Percentiles rank a stretch among this genome's conserved stretches.
Evolutionary conservation across 2,113 vertebrate species (phyloP).

Genomic region (Grus americana): DNA sequence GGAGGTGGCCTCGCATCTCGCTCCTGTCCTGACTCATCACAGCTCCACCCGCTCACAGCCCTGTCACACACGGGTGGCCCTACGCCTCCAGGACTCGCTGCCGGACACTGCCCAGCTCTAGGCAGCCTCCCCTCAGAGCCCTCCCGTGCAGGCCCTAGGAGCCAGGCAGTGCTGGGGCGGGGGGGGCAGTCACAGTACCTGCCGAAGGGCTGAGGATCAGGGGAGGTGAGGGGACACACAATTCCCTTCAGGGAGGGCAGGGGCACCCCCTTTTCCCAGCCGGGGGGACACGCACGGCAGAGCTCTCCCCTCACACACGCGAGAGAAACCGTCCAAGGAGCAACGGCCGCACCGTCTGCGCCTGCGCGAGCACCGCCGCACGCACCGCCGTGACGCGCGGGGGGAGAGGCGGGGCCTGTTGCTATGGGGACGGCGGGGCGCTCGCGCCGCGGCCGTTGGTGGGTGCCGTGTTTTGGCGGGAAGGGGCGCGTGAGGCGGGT

Average conservation of each 20-base stretch:
- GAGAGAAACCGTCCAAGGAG: no score
- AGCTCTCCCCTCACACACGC: neutral
- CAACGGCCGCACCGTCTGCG: neutral
- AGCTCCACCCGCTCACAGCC: neutral
- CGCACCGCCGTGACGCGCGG: neutral
- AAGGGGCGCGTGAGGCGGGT: neutral
- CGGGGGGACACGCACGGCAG: neutral
- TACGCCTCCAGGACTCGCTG: neutral
- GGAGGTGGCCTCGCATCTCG: no score
- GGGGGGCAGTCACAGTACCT: neutral
- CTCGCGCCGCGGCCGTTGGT: neutral
- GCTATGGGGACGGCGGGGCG: neutral
- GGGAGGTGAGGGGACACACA: no score
- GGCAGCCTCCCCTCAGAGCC: neutral
- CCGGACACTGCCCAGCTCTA: neutral
- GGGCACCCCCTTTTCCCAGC: no score
- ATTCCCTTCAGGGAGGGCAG: no score
- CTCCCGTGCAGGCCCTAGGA: neutral
- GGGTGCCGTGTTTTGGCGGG: neutral
- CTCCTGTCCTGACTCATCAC: neutral
- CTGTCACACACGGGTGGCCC: neutral
- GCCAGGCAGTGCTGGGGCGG: no score
- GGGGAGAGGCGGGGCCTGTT: neutral
- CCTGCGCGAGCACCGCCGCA: neutral
- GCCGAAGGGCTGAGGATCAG: neutral